Percentiles rank a stretch among this genome's conserved stretches.
phyloP scores from a whole-genome alignment of 2,113 vertebrate genomes.

The Callipepla squamata region DNA sequence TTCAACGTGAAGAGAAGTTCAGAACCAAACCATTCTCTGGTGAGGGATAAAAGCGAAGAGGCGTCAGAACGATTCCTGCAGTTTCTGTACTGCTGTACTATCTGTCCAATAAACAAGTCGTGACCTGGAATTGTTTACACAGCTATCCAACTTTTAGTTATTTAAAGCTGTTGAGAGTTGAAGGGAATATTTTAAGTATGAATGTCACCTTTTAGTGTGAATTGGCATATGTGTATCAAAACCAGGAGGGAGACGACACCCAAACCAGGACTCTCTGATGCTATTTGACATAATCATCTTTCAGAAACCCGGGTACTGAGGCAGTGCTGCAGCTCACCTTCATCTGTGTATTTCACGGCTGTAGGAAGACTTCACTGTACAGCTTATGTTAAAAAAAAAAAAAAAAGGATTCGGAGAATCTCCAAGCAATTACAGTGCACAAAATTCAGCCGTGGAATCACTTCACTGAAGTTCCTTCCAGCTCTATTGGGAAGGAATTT shows the following conservation, averaged over 20 bases:
- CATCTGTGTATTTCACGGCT: fast-evolving
- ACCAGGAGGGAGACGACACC: fast-evolving
- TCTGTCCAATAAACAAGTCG: neutral
- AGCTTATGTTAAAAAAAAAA: neutral
- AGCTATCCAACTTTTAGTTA: neutral
- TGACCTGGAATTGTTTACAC: neutral
- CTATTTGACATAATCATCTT: neutral
- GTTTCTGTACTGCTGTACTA: neutral
- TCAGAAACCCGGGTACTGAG: fast-evolving
- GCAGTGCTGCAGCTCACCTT: neutral
- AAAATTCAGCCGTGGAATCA: fast-evolving
- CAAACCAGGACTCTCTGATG: neutral
- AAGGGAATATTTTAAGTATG: neutral
- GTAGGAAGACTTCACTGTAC: neutral
- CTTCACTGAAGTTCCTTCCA: fast-evolving
- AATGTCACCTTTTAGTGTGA: neutral
- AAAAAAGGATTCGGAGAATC: neutral
- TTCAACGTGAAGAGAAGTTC: neutral
- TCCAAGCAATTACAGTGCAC: fast-evolving
- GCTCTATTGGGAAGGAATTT: neutral
- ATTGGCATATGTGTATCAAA: neutral
- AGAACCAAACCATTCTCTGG: neutral
- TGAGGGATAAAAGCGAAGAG: neutral
- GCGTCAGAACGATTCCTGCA: neutral
- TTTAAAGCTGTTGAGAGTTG: neutral